These are phyloP conservation scores for Aphidius colemani DNA, from an alignment of 2,888 invertebrate species.

Conservation along the genomic window DNA sequence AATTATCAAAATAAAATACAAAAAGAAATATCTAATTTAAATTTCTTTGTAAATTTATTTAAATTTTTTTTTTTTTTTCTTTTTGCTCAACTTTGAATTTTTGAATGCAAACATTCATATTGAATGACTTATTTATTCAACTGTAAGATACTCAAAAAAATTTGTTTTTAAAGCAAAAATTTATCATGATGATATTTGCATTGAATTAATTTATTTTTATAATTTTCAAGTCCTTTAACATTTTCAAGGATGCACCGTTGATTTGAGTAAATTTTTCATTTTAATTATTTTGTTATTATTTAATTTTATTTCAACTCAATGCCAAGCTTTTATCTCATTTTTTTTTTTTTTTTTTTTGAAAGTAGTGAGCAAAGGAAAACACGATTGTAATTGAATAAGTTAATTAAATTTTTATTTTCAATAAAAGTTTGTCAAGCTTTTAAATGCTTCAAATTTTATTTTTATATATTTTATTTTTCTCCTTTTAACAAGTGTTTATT, in stretches of 20 bases:
- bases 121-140: neutral
- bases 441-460: conserved; percentile 30
- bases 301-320: neutral
- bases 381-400: conserved; percentile 47
- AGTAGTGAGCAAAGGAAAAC: conserved; percentile 20
- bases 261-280: neutral
- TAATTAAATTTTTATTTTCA: conserved; percentile 50
- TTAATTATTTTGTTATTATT: neutral
- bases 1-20: neutral
- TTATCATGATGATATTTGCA: too few relatives aligned
- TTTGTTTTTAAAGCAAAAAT: neutral
- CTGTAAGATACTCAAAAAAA: neutral
- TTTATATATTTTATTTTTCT: neutral
- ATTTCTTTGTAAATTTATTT: neutral
- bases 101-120: too few relatives aligned
- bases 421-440: conserved; percentile 47
- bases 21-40: neutral
- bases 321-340: neutral
- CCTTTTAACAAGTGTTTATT: too few relatives aligned
- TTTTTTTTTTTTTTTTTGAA: neutral
- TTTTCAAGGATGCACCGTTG: neutral
- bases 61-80: neutral
- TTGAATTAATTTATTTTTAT: too few relatives aligned
- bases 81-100: neutral
- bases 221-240: too few relatives aligned